Percentiles rank a stretch among this genome's conserved stretches.
Evolutionary conservation across 1,140 invertebrate genomes (phyloP).

Genomic region (Drosophila elegans): DNA sequence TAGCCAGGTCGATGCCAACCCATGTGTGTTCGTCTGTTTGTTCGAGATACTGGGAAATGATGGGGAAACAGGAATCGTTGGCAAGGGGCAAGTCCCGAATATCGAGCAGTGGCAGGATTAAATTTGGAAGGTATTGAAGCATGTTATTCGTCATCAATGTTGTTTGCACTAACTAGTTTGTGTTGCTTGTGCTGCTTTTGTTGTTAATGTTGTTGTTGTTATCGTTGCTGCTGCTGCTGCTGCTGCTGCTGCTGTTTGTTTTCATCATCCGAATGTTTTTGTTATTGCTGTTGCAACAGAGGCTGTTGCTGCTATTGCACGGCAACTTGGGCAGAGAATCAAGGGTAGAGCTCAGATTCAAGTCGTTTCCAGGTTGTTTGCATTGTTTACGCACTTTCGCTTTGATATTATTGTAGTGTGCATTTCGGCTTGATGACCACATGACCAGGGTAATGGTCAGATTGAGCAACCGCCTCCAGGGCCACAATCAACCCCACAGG

Average conservation of each 20-base stretch:
- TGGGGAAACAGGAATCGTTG: constrained; percentile 20
- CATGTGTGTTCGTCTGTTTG: constrained; percentile 21
- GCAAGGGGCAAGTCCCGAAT: constrained; percentile 21
- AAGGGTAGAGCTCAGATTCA: constrained; percentile 31
- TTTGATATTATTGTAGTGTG: constrained; percentile 80
- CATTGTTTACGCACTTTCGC: constrained; percentile 83
- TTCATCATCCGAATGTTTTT: constrained; percentile 16
- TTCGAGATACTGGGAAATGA: constrained; percentile 37
- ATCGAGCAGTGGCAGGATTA: constrained; percentile 74
- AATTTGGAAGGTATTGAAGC: constrained; percentile 83
- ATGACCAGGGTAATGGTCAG: constrained; percentile 37
- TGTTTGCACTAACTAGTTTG: constrained; percentile 77
- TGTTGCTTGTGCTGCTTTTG: constrained; percentile 41
- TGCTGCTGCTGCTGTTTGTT: constrained; percentile 33
- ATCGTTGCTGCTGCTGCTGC: constrained; percentile 31
- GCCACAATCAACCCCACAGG: constrained; percentile 1
- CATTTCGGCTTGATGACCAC: constrained; percentile 53
- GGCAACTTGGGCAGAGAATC: constrained; percentile 19
- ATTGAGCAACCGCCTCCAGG: constrained; percentile 14
- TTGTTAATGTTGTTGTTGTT: constrained; percentile 33
- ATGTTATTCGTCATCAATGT: constrained; percentile 83
- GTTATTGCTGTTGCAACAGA: constrained; percentile 25
- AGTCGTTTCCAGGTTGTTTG: constrained; percentile 72
- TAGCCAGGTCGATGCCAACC: constrained; percentile 31
- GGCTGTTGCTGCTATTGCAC: constrained; percentile 27